A percentile compares a stretch with the other conserved stretches of the same genome.
phyloP scores from a whole-genome alignment of 2,113 vertebrate species.

The Meriones unguiculatus region DNA sequence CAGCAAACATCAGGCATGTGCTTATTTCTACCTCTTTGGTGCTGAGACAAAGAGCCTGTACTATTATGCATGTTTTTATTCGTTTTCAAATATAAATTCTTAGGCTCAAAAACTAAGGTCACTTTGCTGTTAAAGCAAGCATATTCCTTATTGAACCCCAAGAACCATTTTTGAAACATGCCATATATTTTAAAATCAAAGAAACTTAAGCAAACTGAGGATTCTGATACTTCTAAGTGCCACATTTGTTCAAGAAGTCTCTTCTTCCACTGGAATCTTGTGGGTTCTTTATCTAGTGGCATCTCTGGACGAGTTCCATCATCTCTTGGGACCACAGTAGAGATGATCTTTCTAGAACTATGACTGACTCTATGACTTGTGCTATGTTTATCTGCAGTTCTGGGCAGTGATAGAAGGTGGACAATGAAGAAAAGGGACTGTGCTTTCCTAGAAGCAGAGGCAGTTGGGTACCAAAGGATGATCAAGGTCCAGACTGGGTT shows the following conservation, averaged over 20 bases:
- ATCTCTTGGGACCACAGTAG: neutral
- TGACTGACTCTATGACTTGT: accelerated
- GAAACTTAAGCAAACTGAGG: neutral
- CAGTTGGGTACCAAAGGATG: neutral
- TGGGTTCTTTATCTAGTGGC: neutral
- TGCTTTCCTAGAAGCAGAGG: neutral
- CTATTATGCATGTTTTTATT: neutral
- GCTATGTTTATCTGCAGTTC: neutral
- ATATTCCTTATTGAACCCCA: neutral
- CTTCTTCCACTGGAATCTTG: neutral
- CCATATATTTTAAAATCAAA: too few species aligned
- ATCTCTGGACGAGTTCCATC: neutral
- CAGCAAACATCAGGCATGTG: neutral
- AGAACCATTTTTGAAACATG: neutral
- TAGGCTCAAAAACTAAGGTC: neutral
- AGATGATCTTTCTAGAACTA: neutral
- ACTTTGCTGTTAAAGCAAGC: neutral
- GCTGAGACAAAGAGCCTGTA: neutral
- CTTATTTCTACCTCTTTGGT: neutral
- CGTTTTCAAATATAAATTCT: neutral
- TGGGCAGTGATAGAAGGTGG: neutral
- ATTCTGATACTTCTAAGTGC: neutral
- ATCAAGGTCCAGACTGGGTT: accelerated
- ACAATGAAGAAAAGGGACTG: neutral
- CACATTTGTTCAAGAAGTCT: neutral